Conservation (phyloP, 2,888 invertebrate genomes). For the Lissocephala sabroskyi region DNA sequence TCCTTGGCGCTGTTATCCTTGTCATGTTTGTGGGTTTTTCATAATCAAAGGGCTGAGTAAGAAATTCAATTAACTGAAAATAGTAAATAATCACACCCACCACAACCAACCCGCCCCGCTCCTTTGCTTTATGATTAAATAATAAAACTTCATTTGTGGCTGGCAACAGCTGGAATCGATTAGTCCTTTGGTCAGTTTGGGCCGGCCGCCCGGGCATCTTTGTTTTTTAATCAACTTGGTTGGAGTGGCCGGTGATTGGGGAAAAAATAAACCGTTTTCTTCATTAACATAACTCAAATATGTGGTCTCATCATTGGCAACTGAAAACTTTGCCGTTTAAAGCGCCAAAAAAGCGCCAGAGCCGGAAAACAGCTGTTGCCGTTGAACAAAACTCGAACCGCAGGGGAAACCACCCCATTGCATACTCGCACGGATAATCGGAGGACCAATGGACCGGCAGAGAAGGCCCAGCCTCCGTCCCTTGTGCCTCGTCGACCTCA, state of each 20-base stretch:
- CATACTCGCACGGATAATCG: not conserved
- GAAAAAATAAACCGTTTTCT: conserved; percentile 17
- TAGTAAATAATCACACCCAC: conserved; percentile 32
- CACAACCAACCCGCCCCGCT: no score
- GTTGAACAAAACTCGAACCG: conserved; percentile 37
- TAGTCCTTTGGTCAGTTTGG: not conserved
- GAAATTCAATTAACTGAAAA: conserved; percentile 42
- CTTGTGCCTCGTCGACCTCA: not conserved
- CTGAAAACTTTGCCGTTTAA: conserved; percentile 33
- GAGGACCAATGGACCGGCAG: no score
- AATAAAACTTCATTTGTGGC: conserved; percentile 39
- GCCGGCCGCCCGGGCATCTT: not conserved
- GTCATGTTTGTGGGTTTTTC: conserved; percentile 29
- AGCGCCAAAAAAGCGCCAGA: conserved; percentile 41
- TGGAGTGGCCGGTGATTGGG: not conserved
- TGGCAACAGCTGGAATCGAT: not conserved
- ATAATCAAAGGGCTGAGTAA: conserved; percentile 41
- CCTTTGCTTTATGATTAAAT: no score
- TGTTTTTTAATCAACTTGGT: conserved; percentile 45
- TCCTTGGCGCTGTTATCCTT: conserved; percentile 25
- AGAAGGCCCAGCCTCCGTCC: conserved; percentile 27
- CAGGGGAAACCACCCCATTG: conserved; percentile 40
- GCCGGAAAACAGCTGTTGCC: conserved; percentile 33
- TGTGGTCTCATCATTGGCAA: conserved; percentile 37
- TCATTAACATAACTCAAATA: conserved; percentile 38